These are phyloP conservation scores for Onychomys leucogaster DNA, from an alignment of 2,797 vertebrate genomes.

Conservation along the genomic window DNA sequence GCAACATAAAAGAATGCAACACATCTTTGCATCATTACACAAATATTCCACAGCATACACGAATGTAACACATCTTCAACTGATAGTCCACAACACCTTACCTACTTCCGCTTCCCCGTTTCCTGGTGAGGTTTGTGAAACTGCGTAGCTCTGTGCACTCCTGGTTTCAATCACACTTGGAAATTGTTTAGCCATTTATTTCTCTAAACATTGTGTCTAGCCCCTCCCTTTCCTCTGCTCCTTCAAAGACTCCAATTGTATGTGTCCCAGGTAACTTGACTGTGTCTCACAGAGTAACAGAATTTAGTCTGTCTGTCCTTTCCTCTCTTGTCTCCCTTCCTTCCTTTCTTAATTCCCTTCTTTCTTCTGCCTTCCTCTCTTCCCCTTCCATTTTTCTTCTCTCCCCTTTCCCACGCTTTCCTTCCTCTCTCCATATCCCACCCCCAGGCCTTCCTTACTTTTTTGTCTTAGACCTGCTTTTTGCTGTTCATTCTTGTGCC, in stretches of 20 bases:
- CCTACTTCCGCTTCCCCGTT: neutral
- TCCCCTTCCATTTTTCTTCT: accelerated
- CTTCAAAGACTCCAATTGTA: neutral
- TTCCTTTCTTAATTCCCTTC: no score
- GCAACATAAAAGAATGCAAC: no score
- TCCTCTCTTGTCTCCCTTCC: neutral
- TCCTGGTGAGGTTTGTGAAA: neutral
- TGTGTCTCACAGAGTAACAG: neutral
- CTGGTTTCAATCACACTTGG: neutral
- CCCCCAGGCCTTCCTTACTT: neutral
- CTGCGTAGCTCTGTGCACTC: neutral
- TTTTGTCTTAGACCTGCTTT: neutral
- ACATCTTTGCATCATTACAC: no score
- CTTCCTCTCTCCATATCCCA: neutral
- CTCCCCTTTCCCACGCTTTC: neutral
- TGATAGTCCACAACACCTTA: neutral
- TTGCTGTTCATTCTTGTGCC: neutral
- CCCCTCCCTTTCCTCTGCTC: neutral
- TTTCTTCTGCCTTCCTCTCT: neutral
- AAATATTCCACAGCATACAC: no score
- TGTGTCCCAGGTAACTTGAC: neutral
- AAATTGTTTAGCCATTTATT: neutral
- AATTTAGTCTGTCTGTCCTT: neutral
- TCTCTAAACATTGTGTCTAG: neutral
- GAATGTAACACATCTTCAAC: no score